phyloP scores from a whole-genome alignment of 2,888 invertebrate species.

The Cartodere bifasciata region DNA sequence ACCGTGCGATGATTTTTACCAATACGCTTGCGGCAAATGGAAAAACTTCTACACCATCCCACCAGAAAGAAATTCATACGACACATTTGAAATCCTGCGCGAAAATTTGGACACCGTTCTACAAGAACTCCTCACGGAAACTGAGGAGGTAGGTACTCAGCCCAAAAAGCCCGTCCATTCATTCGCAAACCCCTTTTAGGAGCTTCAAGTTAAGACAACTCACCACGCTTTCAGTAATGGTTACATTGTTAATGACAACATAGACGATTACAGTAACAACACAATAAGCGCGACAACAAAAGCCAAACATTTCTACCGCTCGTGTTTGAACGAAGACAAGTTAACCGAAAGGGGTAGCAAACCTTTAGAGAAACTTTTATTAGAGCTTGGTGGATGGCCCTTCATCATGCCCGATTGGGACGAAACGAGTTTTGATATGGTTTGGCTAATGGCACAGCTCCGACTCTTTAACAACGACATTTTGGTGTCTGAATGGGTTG shows the following conservation, averaged over 20 bases:
- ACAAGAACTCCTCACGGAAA: conserved; percentile 50
- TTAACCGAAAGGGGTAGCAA: conserved; percentile 56
- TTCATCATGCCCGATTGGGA: conserved; percentile 57
- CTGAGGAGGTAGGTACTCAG: conserved; percentile 5
- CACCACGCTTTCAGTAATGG: conserved; percentile 4
- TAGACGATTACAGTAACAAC: conserved; percentile 9
- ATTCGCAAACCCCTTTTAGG: conserved; percentile 2
- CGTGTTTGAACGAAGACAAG: conserved; percentile 33
- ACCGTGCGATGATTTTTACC: conserved; percentile 75
- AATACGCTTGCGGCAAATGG: conserved; percentile 82
- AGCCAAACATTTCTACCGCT: conserved; percentile 66
- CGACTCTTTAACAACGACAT: conserved; percentile 76
- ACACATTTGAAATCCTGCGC: conserved; percentile 80
- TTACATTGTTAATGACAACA: conserved; percentile 8
- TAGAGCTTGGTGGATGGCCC: conserved; percentile 82
- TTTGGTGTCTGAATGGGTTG: conserved; percentile 77
- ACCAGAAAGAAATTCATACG: conserved; percentile 76
- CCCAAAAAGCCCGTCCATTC: background rate
- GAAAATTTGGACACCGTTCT: conserved; percentile 64
- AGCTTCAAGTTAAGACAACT: no score
- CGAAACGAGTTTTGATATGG: conserved; percentile 51
- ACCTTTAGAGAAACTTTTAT: conserved; percentile 56
- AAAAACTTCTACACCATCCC: conserved; percentile 73
- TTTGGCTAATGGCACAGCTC: conserved; percentile 58
- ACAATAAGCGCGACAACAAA: conserved; percentile 55